Evolutionary conservation across 2,113 vertebrate species (phyloP).

Genomic region (Daphoenositta chrysoptera): DNA sequence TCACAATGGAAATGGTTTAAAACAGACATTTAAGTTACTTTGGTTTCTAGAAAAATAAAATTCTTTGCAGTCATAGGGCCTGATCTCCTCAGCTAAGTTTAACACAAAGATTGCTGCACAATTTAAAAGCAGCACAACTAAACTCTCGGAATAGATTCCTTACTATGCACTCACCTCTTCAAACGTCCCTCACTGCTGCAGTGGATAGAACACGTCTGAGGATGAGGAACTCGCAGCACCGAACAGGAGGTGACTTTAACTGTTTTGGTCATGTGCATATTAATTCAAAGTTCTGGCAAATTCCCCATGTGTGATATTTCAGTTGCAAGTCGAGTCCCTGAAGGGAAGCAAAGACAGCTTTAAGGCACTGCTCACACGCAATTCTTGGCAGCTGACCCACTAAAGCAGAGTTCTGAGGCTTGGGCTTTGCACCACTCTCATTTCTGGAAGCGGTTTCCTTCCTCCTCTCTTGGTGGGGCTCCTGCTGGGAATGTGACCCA

Average conservation of each 20-base stretch:
- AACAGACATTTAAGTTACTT: neutral
- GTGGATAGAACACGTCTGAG: neutral
- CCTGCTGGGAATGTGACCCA: neutral
- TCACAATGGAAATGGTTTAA: neutral
- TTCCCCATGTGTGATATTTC: neutral
- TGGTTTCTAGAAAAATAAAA: neutral
- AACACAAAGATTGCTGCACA: neutral
- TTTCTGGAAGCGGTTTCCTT: neutral
- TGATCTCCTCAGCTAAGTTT: neutral
- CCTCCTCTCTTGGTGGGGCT: neutral
- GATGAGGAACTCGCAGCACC: neutral
- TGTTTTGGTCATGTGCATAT: neutral
- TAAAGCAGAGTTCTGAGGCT: neutral
- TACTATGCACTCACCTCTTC: neutral
- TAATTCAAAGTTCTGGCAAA: neutral
- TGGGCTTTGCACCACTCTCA: neutral
- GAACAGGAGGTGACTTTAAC: neutral
- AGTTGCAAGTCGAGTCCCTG: neutral
- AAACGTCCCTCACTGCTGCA: neutral
- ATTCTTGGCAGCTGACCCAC: slow-evolving; percentile 4
- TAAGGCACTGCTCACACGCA: neutral
- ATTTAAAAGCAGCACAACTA: neutral
- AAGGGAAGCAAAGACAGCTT: neutral
- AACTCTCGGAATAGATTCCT: neutral
- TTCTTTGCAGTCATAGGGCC: neutral